These are phyloP conservation scores for Psammodynastes pulverulentus DNA, from an alignment of 2,113 vertebrate genomes.

Conservation along the genomic window DNA sequence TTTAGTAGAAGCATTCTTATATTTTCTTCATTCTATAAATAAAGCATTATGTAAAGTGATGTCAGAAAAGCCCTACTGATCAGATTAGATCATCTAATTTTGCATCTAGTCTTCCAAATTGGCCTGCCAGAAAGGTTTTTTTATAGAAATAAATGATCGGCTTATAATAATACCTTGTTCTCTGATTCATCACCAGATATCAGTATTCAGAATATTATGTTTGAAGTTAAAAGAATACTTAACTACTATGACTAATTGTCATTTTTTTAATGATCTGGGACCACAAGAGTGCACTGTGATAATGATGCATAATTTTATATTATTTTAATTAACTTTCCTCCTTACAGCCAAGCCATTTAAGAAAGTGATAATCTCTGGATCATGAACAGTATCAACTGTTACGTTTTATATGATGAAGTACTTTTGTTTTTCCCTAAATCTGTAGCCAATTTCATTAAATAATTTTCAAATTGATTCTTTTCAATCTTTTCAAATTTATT, in stretches of 20 bases:
- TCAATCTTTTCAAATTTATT: not conserved
- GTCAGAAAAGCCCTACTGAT: not conserved
- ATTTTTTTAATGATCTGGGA: not conserved
- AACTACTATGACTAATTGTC: not conserved
- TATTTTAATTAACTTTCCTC: not conserved
- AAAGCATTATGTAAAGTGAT: conserved; percentile 5
- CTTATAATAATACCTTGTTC: not conserved
- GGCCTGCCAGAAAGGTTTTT: not conserved
- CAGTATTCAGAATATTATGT: not conserved
- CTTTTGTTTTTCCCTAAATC: not conserved
- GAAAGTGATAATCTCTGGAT: not conserved
- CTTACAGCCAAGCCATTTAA: not conserved
- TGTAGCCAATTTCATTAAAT: not conserved
- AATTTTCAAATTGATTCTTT: not conserved
- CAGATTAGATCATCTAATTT: not conserved
- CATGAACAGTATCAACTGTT: not conserved
- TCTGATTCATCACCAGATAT: not conserved
- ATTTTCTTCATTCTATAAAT: not conserved
- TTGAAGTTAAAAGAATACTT: not conserved
- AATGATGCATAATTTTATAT: not conserved
- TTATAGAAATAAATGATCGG: not conserved
- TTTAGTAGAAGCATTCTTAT: conserved; percentile 6
- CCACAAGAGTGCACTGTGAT: not conserved
- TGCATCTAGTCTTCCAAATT: not conserved
- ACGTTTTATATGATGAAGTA: not conserved